These are phyloP conservation scores for Acanthosoma haemorrhoidale DNA, from an alignment of 2,888 invertebrate species.

Conservation along the genomic window DNA sequence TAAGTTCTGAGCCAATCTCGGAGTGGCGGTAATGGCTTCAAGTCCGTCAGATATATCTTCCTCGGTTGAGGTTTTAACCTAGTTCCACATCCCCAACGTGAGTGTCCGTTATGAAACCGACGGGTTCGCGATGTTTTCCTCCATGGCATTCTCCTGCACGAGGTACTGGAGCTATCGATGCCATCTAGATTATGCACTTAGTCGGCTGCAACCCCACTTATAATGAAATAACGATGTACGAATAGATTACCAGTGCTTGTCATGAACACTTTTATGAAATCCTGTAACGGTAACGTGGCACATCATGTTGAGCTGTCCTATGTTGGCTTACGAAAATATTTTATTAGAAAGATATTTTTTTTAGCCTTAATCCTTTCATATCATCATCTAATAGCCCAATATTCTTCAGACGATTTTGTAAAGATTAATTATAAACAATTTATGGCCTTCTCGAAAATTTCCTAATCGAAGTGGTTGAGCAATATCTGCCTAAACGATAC, in stretches of 20 bases:
- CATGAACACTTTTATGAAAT: background rate
- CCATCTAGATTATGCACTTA: background rate
- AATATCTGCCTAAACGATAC: too few species aligned
- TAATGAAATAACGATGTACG: background rate
- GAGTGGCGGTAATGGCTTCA: background rate
- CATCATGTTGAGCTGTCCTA: too few species aligned
- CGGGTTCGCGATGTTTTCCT: background rate
- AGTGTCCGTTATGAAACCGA: slow-evolving; percentile 4
- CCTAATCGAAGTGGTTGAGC: too few species aligned
- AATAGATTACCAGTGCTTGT: background rate
- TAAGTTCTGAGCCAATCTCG: too few species aligned
- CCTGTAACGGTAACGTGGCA: background rate
- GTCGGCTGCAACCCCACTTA: background rate
- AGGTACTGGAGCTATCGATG: too few species aligned
- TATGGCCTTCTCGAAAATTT: too few species aligned
- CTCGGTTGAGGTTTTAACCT: background rate
- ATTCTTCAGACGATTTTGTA: too few species aligned
- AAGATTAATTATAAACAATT: too few species aligned
- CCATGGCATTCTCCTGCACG: background rate
- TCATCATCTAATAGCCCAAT: too few species aligned
- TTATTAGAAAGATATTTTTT: too few species aligned
- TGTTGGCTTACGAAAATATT: too few species aligned
- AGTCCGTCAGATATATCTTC: slow-evolving; percentile 1
- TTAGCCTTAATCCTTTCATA: too few species aligned
- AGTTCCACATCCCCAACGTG: slow-evolving; percentile 6